phyloP scores from a whole-genome alignment of 2,888 invertebrate species.

The Caenorhabditis afra region DNA sequence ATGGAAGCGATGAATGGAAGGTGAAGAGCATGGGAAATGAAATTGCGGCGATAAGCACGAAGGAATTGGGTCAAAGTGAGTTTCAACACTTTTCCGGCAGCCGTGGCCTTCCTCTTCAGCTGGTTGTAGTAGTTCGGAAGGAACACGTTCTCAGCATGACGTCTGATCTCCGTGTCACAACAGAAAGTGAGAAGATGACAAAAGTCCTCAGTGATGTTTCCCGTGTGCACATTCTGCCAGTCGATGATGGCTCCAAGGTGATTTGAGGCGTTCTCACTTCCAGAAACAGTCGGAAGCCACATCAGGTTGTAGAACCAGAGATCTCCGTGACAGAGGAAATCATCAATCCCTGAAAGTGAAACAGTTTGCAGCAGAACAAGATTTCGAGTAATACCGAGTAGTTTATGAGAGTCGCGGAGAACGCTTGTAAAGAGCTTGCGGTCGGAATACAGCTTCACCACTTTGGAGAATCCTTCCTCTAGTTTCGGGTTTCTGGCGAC shows the following conservation, averaged over 20 bases:
- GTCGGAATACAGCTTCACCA: conserved; percentile 48
- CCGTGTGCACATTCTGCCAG: conserved; percentile 67
- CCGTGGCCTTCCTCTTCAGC: conserved; percentile 27
- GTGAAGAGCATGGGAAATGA: conserved; percentile 65
- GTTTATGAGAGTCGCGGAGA: conserved; percentile 56
- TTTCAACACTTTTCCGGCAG: conserved; percentile 36
- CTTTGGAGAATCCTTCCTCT: conserved; percentile 32
- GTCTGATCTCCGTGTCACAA: conserved; percentile 51
- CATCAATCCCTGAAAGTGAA: conserved; percentile 44
- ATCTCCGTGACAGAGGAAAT: conserved; percentile 68
- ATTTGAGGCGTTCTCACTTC: conserved; percentile 51
- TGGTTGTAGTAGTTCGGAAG: conserved; percentile 57
- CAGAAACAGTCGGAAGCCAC: conserved; percentile 51
- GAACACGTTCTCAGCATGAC: conserved; percentile 48
- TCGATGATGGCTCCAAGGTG: conserved; percentile 65
- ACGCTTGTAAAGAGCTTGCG: conserved; percentile 36
- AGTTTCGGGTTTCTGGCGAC: conserved; percentile 51
- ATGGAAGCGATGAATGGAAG: conserved; percentile 66
- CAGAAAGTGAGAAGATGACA: conserved; percentile 64
- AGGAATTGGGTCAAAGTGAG: conserved; percentile 56
- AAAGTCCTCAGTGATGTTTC: conserved; percentile 65
- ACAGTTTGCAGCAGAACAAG: background rate
- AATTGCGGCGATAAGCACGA: conserved; percentile 58
- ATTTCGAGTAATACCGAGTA: conserved; percentile 16
- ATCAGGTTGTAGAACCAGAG: conserved; percentile 68